These are phyloP conservation scores for Danio choprae DNA, from an alignment of 2,797 vertebrate genomes.

Conservation along the genomic window DNA sequence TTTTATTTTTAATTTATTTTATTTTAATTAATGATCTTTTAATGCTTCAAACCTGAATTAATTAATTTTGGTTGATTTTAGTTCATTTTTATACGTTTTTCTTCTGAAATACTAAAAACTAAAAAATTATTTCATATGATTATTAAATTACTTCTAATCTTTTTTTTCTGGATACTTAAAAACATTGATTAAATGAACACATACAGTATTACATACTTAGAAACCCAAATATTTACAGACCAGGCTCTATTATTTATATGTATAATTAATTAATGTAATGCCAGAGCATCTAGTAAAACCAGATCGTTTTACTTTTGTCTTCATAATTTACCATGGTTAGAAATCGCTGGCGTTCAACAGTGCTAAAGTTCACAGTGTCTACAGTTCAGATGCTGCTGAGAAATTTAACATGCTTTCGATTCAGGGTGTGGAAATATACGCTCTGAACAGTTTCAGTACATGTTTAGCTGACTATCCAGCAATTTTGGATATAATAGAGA, in stretches of 20 bases:
- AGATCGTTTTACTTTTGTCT: conserved; percentile 28
- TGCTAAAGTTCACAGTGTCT: conserved; percentile 36
- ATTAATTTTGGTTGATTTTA: no score
- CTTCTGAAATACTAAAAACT: no score
- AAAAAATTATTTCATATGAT: background rate
- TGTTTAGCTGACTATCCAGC: background rate
- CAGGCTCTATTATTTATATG: background rate
- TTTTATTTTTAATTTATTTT: no score
- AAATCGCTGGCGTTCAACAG: conserved; percentile 7
- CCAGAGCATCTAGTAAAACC: background rate
- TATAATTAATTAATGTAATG: conserved; percentile 24
- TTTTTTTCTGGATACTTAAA: background rate
- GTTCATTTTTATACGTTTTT: no score
- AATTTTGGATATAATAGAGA: background rate
- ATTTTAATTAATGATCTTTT: no score
- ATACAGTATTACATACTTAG: background rate
- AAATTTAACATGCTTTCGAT: conserved; percentile 6
- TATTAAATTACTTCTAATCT: background rate
- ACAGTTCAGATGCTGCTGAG: conserved; percentile 7
- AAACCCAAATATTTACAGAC: background rate
- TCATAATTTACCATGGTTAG: conserved; percentile 29
- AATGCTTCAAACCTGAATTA: no score
- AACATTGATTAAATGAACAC: background rate
- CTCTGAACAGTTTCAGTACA: background rate
- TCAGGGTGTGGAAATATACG: background rate